Base-by-base conservation (phyloP, 1,140 invertebrate genomes). In the Drosophila kurseongensis region DNA sequence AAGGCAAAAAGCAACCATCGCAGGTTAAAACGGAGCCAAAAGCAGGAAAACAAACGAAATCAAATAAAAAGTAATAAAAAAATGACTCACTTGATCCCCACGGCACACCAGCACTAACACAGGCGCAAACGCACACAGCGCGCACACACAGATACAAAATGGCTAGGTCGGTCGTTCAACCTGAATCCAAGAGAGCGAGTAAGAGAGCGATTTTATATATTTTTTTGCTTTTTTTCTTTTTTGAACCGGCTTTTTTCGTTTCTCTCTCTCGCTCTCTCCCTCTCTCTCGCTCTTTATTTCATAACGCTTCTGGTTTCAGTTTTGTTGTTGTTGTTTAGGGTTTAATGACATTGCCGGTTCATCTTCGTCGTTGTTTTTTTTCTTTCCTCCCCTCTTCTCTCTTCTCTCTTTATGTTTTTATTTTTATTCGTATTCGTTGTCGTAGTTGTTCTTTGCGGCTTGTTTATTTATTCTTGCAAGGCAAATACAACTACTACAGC, bases 101-200 rank as follows among this genome's bases (percentile, higher is more conserved):
- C 59, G 71, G 75, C 55, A 77, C 69, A 76, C 63, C 45, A 58
- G 74, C 60, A 66, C 60, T 38, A 61, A 78, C 57, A 66, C 57
- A 29, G 8, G 42, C 62, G 69, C 18, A 58, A 29, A 23, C 41
- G 45, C 66, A 38, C 35, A 45, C 8, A 29, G 16, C 41, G 45
- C 35, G 45, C 8, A 45, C 35, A 77, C 51, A 66, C 59, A 56
- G 18, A 73, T 36, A 67, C 89, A 91, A 91, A 51, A 91, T 91
- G 90, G 90, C 90, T 91, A 91, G 90, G 90, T 91, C 90, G 90
- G 90, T 91, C 90, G 90, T 91, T 91, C 86, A 52, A 91, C 90
- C 90, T 91, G 83, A 76, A 60, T 73, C 13, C 48, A 14, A 41
- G 67, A 73, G 71, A 78, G 59, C 18, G 45, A 44, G 54, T 44